Conservation (phyloP, 2,888 invertebrate species). For the Stictocephala bisonia region DNA sequence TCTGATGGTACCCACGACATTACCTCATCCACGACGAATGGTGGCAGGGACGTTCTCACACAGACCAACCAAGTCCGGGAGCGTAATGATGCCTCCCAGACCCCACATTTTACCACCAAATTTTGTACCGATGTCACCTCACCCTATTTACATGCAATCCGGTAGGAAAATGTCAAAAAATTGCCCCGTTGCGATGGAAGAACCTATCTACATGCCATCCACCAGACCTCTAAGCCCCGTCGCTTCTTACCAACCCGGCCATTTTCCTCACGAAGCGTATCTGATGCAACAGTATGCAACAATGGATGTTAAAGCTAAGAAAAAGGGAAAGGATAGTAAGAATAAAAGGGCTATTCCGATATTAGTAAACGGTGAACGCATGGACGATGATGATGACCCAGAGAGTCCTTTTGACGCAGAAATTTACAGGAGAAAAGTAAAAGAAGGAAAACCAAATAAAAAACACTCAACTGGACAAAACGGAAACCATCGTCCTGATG, state of each 20-base stretch:
- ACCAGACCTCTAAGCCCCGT: conserved; percentile 70
- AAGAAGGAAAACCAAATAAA: conserved; percentile 48
- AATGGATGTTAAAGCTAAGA: conserved; percentile 66
- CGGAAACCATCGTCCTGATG: conserved; percentile 39
- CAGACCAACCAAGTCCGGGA: conserved; percentile 48
- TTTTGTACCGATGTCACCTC: conserved; percentile 58
- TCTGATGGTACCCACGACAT: conserved; percentile 60
- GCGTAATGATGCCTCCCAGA: conserved; percentile 62
- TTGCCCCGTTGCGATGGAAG: conserved; percentile 62
- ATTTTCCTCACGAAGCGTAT: conserved; percentile 71
- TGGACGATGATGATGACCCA: conserved; percentile 62
- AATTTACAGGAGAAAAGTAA: conserved; percentile 46
- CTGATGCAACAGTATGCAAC: conserved; percentile 70
- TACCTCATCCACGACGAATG: conserved; percentile 57
- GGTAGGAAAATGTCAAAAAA: conserved; percentile 65
- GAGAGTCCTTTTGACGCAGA: conserved; percentile 52
- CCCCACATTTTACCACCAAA: conserved; percentile 61
- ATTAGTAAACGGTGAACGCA: conserved; percentile 65
- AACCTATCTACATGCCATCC: conserved; percentile 70
- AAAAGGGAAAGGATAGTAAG: conserved; percentile 61
- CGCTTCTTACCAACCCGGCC: conserved; percentile 72
- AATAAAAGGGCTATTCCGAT: conserved; percentile 58
- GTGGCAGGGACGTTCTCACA: conserved; percentile 56
- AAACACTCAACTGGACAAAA: conserved; percentile 35
- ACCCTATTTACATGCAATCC: conserved; percentile 63